Evolutionary conservation across 2,888 invertebrate genomes (phyloP), one percentile per base, ranked within the genome.

Genomic region (Tyria jacobaeae): DNA sequence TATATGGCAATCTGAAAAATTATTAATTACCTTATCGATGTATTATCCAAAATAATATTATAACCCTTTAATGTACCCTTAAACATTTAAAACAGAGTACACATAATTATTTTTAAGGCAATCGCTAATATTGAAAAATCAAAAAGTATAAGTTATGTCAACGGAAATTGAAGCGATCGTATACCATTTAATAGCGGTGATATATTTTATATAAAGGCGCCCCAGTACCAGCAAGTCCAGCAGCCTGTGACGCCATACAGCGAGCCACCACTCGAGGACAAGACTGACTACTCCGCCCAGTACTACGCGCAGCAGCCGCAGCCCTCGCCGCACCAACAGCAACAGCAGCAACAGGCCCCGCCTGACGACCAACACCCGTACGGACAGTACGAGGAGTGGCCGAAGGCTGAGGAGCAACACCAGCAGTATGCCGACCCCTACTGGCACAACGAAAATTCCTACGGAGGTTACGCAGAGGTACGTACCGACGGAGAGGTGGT

Each of bases 381-480:
- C 71, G 70, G 57, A 56, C 60, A 57, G 15, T 62, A 78, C 71
- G 80, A 79, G 24, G 78, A 78, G 27, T 79, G 77, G 81, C 52
- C 63, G 57, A 68, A 72, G 15, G 49, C 67, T 17, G 81, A 82
- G 53, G 83, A 84, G 24, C 79, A 72, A 62, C 70, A 76, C 70
- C 82, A 78, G 60, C 58, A 78, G 55, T 82, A 85, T 78, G 79
- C 76, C 4, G 87, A 87, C 62, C 78, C 81, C 51, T 87, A 88
- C 82, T 90, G 90, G 90, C 85, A 79, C 54, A 66, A 56, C 5
- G 87, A 86, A 57, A 58, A 21, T 60, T 0, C 71, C 39, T 87
- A 89, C 69, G 70, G 65, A 1, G 54, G 39, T n/a, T 88, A 88
- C 17, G 78, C 69, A 7, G 89, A 91, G 85, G 91, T 91, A 61